Percentiles rank a stretch among this genome's conserved stretches.
phyloP scores from a whole-genome alignment of 2,797 vertebrate species.

The Sylvilagus floridanus region DNA sequence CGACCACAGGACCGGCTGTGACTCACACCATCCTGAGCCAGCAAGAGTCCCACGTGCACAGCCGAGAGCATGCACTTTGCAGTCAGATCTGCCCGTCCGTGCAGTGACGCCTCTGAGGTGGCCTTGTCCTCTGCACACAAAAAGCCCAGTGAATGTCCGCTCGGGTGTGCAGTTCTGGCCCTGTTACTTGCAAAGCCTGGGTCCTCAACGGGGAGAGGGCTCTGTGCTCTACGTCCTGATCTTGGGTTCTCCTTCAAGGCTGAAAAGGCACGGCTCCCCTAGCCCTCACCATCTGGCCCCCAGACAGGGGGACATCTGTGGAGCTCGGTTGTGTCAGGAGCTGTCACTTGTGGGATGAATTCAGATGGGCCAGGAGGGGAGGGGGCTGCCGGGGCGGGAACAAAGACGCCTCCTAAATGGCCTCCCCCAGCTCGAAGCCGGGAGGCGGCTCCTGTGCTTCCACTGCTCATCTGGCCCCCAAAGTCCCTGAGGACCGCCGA shows the following conservation, averaged over 20 bases:
- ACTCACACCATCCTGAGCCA: not conserved
- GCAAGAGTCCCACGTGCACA: not conserved
- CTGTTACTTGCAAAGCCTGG: not conserved
- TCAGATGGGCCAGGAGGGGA: conserved; percentile 13
- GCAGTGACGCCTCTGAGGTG: not conserved
- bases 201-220: not conserved
- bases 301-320: conserved; percentile 72
- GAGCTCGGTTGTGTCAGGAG: conserved; percentile 56
- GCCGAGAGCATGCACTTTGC: accelerated
- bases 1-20: not conserved
- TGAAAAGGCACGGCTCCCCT: conserved; percentile 16
- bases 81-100: not conserved
- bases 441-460: not conserved
- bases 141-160: accelerated
- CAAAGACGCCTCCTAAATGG: conserved; percentile 47
- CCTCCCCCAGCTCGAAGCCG: not conserved
- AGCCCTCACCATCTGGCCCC: conserved; percentile 71
- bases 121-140: not conserved
- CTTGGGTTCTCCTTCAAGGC: conserved; percentile 51
- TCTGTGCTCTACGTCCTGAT: not conserved
- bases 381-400: not conserved
- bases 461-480: conserved; percentile 24
- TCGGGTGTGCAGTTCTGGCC: not conserved
- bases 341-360: conserved; percentile 47
- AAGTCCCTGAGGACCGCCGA: not conserved